phyloP scores from a whole-genome alignment of 2,797 vertebrate genomes.

The Ctenosaura bakeri region DNA sequence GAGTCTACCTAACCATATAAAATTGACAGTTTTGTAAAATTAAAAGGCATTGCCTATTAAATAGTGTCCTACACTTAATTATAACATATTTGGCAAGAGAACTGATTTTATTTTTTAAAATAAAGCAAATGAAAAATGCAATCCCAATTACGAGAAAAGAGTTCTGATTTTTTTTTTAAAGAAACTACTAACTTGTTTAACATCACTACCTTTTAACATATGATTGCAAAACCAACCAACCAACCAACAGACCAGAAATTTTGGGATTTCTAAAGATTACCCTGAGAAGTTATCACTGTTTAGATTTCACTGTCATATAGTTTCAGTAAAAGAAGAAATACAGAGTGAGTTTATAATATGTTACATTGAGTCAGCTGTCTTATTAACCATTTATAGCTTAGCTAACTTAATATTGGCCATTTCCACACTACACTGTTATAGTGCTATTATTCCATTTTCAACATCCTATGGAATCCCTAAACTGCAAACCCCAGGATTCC shows the following conservation, averaged over 20 bases:
- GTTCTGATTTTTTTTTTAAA: background rate
- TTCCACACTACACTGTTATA: too few relatives aligned
- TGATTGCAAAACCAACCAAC: background rate
- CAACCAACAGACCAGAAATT: too few relatives aligned
- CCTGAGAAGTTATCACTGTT: background rate
- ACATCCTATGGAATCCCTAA: too few relatives aligned
- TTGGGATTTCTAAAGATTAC: background rate
- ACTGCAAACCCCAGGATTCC: too few relatives aligned
- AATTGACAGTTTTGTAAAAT: slow-evolving; percentile 79
- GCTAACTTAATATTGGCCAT: background rate
- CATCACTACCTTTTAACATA: background rate
- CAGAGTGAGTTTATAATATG: background rate
- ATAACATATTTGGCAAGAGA: slow-evolving; percentile 22
- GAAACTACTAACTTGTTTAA: background rate
- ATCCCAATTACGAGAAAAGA: background rate
- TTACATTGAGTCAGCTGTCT: background rate
- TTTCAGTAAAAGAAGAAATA: background rate
- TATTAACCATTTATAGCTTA: background rate
- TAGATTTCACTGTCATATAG: background rate
- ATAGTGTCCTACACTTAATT: slow-evolving; percentile 26
- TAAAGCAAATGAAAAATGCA: slow-evolving; percentile 12
- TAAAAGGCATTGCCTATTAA: slow-evolving; percentile 75
- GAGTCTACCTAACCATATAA: slow-evolving; percentile 71
- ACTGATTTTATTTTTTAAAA: slow-evolving; percentile 16
- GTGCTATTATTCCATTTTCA: too few relatives aligned